Base-by-base conservation (phyloP, 2,797 vertebrate genomes). In the Pseudochromis fuscus region DNA sequence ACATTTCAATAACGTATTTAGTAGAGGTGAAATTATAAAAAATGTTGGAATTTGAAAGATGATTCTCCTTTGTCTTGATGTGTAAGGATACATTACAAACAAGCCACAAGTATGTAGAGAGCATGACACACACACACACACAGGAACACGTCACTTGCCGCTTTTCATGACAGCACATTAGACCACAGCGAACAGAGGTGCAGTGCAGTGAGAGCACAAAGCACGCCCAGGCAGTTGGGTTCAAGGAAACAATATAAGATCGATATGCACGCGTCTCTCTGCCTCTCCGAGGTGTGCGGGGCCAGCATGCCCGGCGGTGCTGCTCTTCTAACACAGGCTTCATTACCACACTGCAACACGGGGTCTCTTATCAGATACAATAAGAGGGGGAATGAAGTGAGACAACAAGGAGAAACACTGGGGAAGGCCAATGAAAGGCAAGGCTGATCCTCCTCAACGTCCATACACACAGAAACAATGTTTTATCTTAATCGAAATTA, bases 181-280 rank as follows among this genome's bases (percentile, higher is more conserved):
- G 67, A 72, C 70, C 24, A 64, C 73, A 74, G 84, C 4, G 3
- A 60, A 77, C 55, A 57, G 60, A 55, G 67, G 56, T 66, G 65
- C 69, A 72, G 67, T 73, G 81, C 82, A 67, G 82, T 3, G 35
- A 67, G 62, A 79, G 77, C 67, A 68, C 79, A 79, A 76, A 83
- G 88, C 66, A 60, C 37, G 15, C 48, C 8, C 46, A 90, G 83
- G 86, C 87, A 37, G 84, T 51, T 35, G 58, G 75, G 83, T 87
- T 93, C 82, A 92, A 90, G 85, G 82, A 86, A 92, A 91, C 83
- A 85, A 90, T 89, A 87, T 72, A 7, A 86, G 88, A 93, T 92
- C 89, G 79, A 94, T 92, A 91, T 79, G 89, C 77, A 89, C 72
- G 85, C 59, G 66, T 83, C 77, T 74, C 75, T 86, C 77, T 81